A percentile compares a stretch with the other conserved stretches of the same genome.
phyloP scores from a whole-genome alignment of 2,888 invertebrate species.

The Dasysyrphus albostriatus region DNA sequence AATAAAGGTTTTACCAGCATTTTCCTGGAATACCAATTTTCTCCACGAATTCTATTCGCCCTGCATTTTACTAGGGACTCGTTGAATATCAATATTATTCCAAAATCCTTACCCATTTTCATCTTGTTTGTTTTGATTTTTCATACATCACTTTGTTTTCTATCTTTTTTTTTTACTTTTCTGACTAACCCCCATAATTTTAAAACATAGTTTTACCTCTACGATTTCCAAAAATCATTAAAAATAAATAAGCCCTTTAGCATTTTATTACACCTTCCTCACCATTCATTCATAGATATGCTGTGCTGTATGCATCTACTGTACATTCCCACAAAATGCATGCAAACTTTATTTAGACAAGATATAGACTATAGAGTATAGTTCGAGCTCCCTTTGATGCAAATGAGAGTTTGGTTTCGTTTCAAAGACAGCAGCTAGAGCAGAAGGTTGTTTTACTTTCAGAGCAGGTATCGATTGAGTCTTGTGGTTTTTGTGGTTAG shows the following conservation, averaged over 20 bases:
- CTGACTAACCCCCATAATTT: constrained; percentile 13
- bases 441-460: constrained; percentile 36
- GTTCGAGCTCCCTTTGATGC: constrained; percentile 18
- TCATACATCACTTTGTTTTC: not conserved
- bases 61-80: not conserved
- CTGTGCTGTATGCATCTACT: not conserved
- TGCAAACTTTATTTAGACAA: constrained; percentile 27
- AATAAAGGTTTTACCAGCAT: not conserved
- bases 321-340: constrained; percentile 9
- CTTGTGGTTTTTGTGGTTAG: constrained; percentile 32
- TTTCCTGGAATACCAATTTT: not conserved
- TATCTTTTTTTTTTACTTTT: not conserved
- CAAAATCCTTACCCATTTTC: not conserved
- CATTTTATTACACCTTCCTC: constrained; percentile 26
- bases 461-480: constrained; percentile 41
- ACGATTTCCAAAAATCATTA: constrained; percentile 4
- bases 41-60: not conserved
- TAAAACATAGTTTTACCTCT: constrained; percentile 7
- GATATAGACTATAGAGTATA: not conserved
- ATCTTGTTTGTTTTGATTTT: constrained; percentile 16
- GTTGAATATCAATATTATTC: not conserved
- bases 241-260: constrained; percentile 27
- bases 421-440: constrained; percentile 10
- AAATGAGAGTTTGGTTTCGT: constrained; percentile 11
- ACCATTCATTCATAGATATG: not conserved